Percentiles rank a stretch among this genome's conserved stretches.
Conservation (phyloP, 2,888 invertebrate species). For the Rotaria magnacalcarata region DNA sequence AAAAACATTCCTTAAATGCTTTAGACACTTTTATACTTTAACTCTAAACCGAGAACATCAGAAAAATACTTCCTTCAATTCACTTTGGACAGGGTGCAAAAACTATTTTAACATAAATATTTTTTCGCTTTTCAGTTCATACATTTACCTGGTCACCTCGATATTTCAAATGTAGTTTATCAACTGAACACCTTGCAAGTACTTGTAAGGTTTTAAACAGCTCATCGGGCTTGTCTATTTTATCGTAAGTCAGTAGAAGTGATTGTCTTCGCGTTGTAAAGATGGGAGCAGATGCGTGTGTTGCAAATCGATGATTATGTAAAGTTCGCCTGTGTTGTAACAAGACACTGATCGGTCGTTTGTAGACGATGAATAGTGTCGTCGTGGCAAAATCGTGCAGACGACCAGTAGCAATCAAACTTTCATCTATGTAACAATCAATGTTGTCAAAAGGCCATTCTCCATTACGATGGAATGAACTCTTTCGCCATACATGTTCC, state of each 20-base stretch:
- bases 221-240: not conserved
- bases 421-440: not conserved
- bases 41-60: too few species aligned
- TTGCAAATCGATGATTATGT: not conserved
- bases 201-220: not conserved
- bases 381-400: not conserved
- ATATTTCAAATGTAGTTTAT: not conserved
- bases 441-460: not conserved
- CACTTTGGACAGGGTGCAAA: too few species aligned
- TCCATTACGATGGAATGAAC: not conserved
- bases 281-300: not conserved
- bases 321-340: too few species aligned
- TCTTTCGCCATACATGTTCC: not conserved
- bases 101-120: not conserved
- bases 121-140: too few species aligned
- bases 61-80: too few species aligned
- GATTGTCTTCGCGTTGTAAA: not conserved
- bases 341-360: too few species aligned
- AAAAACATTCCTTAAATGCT: too few species aligned
- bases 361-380: not conserved
- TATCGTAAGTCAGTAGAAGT: not conserved
- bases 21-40: too few species aligned
- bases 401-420: not conserved
- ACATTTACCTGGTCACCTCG: not conserved
- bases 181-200: not conserved